Evolutionary conservation across 37 sponge, comb jelly and placozoan species (phyloP).

Genomic region (Lycopodina hypogea): DNA sequence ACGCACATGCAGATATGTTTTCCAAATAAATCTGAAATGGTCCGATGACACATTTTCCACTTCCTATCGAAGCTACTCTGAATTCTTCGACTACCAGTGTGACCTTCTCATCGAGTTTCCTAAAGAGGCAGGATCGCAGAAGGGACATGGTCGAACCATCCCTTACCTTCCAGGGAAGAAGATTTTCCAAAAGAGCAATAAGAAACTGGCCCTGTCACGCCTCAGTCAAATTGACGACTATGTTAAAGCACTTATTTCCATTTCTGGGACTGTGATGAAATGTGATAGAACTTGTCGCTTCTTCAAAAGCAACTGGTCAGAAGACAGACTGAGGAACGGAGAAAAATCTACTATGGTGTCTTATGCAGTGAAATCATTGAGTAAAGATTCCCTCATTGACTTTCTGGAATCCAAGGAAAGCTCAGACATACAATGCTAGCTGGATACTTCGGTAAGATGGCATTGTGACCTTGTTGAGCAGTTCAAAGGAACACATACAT

Average conservation of each 20-base stretch:
- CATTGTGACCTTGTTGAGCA: no score
- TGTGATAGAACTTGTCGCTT: constrained; percentile 37
- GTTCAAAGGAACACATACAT: no score
- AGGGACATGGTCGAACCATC: constrained; percentile 37
- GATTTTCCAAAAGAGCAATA: constrained; percentile 58
- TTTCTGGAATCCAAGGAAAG: no score
- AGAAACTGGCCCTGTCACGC: constrained; percentile 61
- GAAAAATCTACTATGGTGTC: background rate
- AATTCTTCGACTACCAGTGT: constrained; percentile 87
- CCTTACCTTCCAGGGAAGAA: constrained; percentile 82
- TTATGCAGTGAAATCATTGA: constrained; percentile 9
- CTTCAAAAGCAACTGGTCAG: constrained; percentile 67
- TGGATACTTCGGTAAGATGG: no score
- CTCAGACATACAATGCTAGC: no score
- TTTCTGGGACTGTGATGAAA: constrained; percentile 41
- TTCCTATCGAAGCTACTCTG: constrained; percentile 63
- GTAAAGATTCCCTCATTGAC: background rate
- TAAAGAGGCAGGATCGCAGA: constrained; percentile 61
- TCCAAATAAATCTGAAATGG: constrained; percentile 61
- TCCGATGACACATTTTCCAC: constrained; percentile 50
- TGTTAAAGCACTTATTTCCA: constrained; percentile 36
- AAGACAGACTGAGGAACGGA: constrained; percentile 40
- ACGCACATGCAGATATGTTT: constrained; percentile 38
- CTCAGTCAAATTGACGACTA: constrained; percentile 68
- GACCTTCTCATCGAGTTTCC: constrained; percentile 68